These are phyloP conservation scores for Pterocles orientalis DNA, from an alignment of 2,113 vertebrate genomes.

Conservation along the genomic window DNA sequence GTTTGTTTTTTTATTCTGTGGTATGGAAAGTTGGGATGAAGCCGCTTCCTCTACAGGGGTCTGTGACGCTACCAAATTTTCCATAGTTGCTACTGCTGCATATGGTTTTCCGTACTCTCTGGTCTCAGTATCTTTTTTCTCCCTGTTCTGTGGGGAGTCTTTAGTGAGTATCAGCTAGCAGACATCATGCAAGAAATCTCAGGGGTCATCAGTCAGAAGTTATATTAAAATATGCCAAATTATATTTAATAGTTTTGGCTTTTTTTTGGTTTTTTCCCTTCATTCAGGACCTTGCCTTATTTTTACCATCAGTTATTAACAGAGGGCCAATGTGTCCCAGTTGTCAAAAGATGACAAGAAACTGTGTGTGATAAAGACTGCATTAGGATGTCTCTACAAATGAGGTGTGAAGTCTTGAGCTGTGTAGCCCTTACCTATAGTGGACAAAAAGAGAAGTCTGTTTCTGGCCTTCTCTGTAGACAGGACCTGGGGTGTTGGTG, in stretches of 20 bases:
- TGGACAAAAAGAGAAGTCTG: not conserved
- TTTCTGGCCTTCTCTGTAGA: not conserved
- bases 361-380: not conserved
- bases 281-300: not conserved
- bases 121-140: not conserved
- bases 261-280: not conserved
- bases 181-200: not conserved
- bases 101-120: not conserved
- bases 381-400: not conserved
- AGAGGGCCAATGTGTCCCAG: not conserved
- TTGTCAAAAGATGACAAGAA: not conserved
- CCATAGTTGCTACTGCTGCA: not conserved
- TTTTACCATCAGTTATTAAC: not conserved
- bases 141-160: not conserved
- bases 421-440: not conserved
- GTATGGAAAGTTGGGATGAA: not conserved
- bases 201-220: not conserved
- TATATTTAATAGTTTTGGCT: not conserved
- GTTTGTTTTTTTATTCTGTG: not conserved
- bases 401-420: not conserved
- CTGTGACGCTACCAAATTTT: not conserved
- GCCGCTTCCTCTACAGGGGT: not conserved
- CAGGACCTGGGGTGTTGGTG: not conserved
- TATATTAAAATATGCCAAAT: not conserved
- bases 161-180: not conserved